These are phyloP conservation scores for Eucidaris tribuloides DNA, from an alignment of 35 echinoderm and acorn worm genomes.

Conservation along the genomic window DNA sequence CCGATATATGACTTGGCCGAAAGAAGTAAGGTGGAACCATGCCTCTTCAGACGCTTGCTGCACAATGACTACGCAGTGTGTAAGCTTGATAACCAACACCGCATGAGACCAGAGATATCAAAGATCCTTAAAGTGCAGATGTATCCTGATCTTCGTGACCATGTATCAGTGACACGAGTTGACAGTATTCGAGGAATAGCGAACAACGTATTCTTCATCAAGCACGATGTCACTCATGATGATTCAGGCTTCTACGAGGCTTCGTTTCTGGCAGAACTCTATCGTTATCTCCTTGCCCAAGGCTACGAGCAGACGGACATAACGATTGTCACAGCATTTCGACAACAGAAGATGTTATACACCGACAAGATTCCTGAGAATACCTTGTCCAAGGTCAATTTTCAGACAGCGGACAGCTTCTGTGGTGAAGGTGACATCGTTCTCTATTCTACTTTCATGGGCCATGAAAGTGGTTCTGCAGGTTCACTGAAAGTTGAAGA, in stretches of 20 bases:
- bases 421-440: constrained; percentile 86
- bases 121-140: constrained; percentile 36
- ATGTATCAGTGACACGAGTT: constrained; percentile 5
- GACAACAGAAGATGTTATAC: too few relatives aligned
- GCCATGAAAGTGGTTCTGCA: background rate
- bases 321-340: constrained; percentile 61
- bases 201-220: constrained; percentile 58
- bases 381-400: constrained; percentile 17
- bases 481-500: constrained; percentile 45
- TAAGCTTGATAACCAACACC: constrained; percentile 45
- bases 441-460: constrained; percentile 47
- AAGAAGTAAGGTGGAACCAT: constrained; percentile 55
- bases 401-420: constrained; percentile 44
- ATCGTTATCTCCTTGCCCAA: constrained; percentile 62
- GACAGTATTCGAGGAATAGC: constrained; percentile 44
- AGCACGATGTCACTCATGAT: constrained; percentile 32
- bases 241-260: constrained; percentile 58
- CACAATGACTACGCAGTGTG: constrained; percentile 23
- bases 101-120: constrained; percentile 76
- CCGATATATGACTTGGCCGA: constrained; percentile 55
- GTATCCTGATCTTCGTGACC: constrained; percentile 45
- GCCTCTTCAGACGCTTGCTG: constrained; percentile 69
- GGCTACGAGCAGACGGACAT: constrained; percentile 53
- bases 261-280: constrained; percentile 34
- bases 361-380: constrained; percentile 7